A percentile compares a stretch with the other conserved stretches of the same genome.
These are phyloP conservation scores for Podocnemis expansa DNA, from an alignment of 2,113 vertebrate genomes.

Conservation along the genomic window DNA sequence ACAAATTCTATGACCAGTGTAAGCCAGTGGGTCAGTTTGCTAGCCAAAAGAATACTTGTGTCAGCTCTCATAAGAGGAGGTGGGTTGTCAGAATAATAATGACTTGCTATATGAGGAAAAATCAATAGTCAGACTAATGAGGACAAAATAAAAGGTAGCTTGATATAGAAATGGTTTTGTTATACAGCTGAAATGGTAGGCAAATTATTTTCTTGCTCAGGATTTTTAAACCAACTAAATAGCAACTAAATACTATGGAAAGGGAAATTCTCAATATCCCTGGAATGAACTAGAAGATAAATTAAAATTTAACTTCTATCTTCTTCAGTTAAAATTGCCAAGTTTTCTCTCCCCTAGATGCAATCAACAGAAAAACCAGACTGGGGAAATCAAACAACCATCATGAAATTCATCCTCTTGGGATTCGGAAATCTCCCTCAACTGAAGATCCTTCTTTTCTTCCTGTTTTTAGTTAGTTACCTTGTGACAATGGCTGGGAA, in stretches of 20 bases:
- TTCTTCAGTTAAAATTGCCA: background rate
- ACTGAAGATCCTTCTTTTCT: background rate
- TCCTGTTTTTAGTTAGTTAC: background rate
- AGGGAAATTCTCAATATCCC: background rate
- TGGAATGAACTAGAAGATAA: background rate
- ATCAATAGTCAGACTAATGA: background rate
- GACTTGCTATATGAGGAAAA: background rate
- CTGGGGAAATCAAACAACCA: background rate
- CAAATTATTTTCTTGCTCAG: background rate
- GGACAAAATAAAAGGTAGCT: background rate
- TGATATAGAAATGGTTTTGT: background rate
- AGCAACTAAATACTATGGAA: background rate
- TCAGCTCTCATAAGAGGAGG: background rate
- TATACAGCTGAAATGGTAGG: background rate
- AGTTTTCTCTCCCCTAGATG: background rate
- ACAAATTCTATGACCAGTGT: background rate
- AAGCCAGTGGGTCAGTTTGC: no score
- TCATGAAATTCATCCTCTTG: slow-evolving; percentile 13
- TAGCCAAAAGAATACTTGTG: no score
- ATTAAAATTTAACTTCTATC: background rate
- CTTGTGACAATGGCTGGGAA: background rate
- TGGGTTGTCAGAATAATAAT: background rate
- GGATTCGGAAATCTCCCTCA: background rate
- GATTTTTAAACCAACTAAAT: background rate
- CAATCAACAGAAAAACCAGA: background rate